A percentile compares a stretch with the other conserved stretches of the same genome.
Evolutionary conservation across 92 coral and sea anemone genomes (phyloP).

Genomic region (Pocillopora meandrina): DNA sequence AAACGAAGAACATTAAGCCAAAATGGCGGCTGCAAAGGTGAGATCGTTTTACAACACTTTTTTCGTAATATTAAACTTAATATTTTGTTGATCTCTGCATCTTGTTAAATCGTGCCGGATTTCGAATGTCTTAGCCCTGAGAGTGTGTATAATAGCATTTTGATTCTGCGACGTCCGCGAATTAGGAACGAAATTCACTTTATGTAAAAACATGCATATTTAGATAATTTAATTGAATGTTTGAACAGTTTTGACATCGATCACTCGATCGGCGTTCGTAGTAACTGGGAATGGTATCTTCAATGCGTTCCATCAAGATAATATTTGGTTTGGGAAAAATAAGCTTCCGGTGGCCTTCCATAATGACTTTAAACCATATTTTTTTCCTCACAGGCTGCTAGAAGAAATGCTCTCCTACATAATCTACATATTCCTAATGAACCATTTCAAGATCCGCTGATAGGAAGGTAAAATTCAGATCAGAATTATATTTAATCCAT

Average conservation of each 20-base stretch:
- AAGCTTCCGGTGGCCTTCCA: background rate
- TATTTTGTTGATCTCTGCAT: background rate
- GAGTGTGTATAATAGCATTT: background rate
- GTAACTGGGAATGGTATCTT: too few relatives aligned
- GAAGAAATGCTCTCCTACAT: constrained; percentile 21
- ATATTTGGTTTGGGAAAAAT: background rate
- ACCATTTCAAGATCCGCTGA: constrained; percentile 57
- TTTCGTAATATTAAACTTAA: background rate
- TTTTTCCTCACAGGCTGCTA: constrained; percentile 34
- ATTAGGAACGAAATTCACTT: too few relatives aligned
- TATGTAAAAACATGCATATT: too few relatives aligned
- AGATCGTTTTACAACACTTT: background rate
- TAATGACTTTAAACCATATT: background rate
- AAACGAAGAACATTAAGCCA: background rate
- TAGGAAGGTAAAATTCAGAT: constrained; percentile 52
- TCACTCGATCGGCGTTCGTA: too few relatives aligned
- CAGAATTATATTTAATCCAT: background rate
- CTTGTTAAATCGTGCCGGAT: too few relatives aligned
- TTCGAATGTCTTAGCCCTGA: background rate
- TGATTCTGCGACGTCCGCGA: too few relatives aligned
- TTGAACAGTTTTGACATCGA: too few relatives aligned
- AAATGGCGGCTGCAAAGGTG: constrained; percentile 43
- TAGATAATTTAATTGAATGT: too few relatives aligned
- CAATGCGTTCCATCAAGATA: background rate
- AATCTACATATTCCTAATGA: constrained; percentile 50